These are phyloP conservation scores for Phalloptychus januarius DNA, from an alignment of 2,797 vertebrate genomes.

Conservation along the genomic window DNA sequence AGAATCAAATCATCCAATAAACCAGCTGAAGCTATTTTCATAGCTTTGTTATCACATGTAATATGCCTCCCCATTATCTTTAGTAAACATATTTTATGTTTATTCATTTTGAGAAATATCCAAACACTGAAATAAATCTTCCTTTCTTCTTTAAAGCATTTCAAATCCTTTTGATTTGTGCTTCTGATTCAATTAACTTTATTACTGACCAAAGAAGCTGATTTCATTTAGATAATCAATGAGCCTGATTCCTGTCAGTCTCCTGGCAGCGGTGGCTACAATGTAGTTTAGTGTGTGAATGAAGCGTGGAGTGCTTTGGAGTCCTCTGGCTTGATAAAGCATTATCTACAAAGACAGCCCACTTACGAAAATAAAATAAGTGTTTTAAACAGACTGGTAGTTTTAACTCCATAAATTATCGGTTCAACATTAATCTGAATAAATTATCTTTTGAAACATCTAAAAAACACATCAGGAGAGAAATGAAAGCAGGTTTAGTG, in stretches of 20 bases:
- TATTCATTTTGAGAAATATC: neutral
- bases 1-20: neutral
- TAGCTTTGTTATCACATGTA: neutral
- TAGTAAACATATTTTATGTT: neutral
- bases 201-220: neutral
- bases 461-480: neutral
- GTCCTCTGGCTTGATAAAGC: no score
- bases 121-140: neutral
- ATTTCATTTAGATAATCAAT: neutral
- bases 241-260: neutral
- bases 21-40: neutral
- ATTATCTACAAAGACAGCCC: no score
- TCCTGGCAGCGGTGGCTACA: no score
- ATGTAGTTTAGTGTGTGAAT: no score
- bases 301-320: no score
- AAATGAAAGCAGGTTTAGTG: neutral
- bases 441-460: neutral
- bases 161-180: neutral
- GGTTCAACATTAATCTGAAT: neutral
- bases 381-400: neutral
- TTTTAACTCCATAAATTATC: neutral
- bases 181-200: neutral
- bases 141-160: neutral
- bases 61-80: neutral
- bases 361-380: neutral